Evolutionary conservation across 2,113 vertebrate species (phyloP).

Genomic region (Carollia perspicillata): DNA sequence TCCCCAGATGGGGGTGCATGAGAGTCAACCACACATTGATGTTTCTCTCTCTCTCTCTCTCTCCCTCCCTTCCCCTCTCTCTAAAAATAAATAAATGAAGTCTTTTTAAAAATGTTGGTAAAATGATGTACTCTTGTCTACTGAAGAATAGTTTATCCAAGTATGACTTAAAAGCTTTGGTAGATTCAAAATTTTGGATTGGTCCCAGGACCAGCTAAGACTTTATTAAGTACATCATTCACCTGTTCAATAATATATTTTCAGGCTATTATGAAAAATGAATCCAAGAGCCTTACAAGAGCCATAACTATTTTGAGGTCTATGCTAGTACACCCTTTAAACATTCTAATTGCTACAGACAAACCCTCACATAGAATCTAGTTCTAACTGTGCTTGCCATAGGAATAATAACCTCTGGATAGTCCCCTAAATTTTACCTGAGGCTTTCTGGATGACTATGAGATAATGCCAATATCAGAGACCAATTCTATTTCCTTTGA

Average conservation of each 20-base stretch:
- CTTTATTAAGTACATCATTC: neutral
- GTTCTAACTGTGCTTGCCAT: neutral
- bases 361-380: neutral
- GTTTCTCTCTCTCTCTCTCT: too few relatives aligned
- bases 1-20: too few relatives aligned
- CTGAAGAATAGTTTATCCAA: neutral
- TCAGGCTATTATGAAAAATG: neutral
- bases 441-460: neutral
- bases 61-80: too few relatives aligned
- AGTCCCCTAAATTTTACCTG: neutral
- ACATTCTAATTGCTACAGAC: neutral
- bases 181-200: neutral
- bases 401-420: neutral
- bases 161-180: neutral
- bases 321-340: neutral
- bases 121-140: neutral
- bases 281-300: neutral
- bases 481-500: neutral
- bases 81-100: too few relatives aligned
- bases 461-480: neutral
- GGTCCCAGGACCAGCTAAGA: neutral
- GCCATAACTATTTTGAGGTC: neutral
- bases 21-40: too few relatives aligned
- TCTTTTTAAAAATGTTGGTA: neutral
- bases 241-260: neutral